A percentile compares a stretch with the other conserved stretches of the same genome.
These are phyloP conservation scores for Drosophila leontia DNA, from an alignment of 1,140 invertebrate genomes.

Conservation along the genomic window DNA sequence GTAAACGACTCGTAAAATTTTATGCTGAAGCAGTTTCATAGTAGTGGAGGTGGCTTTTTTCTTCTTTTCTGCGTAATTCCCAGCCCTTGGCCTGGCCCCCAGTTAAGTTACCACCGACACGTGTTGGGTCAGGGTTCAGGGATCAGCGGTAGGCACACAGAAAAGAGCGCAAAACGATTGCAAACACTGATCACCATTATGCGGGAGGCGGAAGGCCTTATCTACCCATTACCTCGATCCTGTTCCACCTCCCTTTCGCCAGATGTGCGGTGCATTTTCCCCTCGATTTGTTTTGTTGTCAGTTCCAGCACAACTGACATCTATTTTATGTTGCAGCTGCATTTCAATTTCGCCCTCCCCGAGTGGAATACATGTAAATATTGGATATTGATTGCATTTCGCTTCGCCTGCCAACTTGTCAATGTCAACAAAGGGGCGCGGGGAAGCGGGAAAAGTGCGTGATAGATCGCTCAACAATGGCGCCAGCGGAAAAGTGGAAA, in stretches of 20 bases:
- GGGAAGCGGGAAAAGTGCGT: constrained; percentile 28
- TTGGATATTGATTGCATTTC: constrained; percentile 79
- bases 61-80: constrained; percentile 9
- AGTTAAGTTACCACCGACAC: constrained; percentile 16
- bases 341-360: constrained; percentile 46
- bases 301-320: constrained; percentile 64
- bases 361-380: constrained; percentile 48
- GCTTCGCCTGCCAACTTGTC: constrained; percentile 68
- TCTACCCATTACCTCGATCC: background rate
- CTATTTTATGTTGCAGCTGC: constrained; percentile 58
- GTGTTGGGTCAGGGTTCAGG: constrained; percentile 24
- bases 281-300: constrained; percentile 65
- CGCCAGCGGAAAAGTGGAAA: constrained; percentile 36
- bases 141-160: constrained; percentile 14
- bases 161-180: constrained; percentile 28
- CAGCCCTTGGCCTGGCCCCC: background rate
- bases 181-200: constrained; percentile 57
- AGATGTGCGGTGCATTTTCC: constrained; percentile 21
- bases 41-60: constrained; percentile 35
- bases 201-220: background rate
- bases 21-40: constrained; percentile 66
- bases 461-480: constrained; percentile 54
- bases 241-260: background rate
- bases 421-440: constrained; percentile 49
- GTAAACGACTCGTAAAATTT: constrained; percentile 83